Evolutionary conservation across 1,140 invertebrate species (phyloP).

Genomic region (Nasonia longicornis): DNA sequence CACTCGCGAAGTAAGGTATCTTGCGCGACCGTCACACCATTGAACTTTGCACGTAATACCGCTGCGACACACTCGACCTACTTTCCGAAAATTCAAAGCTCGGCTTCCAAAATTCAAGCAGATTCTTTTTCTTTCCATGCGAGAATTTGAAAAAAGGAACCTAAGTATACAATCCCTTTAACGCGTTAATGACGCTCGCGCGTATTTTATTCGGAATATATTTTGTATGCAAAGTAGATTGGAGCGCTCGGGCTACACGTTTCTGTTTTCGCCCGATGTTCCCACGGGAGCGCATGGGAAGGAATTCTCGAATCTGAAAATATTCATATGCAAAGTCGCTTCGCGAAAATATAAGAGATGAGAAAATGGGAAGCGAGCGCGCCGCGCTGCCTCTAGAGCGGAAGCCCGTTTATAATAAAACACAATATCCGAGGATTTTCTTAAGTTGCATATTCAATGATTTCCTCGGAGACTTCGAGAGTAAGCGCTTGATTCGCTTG

Average conservation of each 20-base stretch:
- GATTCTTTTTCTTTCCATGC: no score
- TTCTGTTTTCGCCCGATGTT: conserved; percentile 49
- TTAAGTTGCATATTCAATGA: conserved; percentile 77
- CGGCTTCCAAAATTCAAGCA: conserved; percentile 16
- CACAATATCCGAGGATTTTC: conserved; percentile 73
- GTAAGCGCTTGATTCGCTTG: neutral
- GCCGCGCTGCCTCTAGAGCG: neutral
- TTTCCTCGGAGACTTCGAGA: conserved; percentile 74
- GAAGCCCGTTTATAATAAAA: conserved; percentile 68
- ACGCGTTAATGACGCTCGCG: conserved; percentile 15
- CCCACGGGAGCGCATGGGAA: conserved; percentile 53
- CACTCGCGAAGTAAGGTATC: conserved; percentile 37
- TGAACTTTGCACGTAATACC: neutral
- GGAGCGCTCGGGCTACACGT: conserved; percentile 35
- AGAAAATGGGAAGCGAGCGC: conserved; percentile 10
- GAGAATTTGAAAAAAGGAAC: no score
- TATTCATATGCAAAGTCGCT: conserved; percentile 63
- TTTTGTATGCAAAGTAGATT: conserved; percentile 41
- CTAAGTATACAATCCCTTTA: neutral
- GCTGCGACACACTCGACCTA: conserved; percentile 26
- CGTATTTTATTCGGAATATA: neutral
- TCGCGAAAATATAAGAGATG: conserved; percentile 40
- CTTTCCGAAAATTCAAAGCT: conserved; percentile 1
- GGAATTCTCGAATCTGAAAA: conserved; percentile 67
- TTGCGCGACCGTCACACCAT: conserved; percentile 9